Percentiles rank a stretch among this genome's conserved stretches.
Conservation (phyloP, 2,888 invertebrate genomes). For the Gonocerus acuteangulatus region DNA sequence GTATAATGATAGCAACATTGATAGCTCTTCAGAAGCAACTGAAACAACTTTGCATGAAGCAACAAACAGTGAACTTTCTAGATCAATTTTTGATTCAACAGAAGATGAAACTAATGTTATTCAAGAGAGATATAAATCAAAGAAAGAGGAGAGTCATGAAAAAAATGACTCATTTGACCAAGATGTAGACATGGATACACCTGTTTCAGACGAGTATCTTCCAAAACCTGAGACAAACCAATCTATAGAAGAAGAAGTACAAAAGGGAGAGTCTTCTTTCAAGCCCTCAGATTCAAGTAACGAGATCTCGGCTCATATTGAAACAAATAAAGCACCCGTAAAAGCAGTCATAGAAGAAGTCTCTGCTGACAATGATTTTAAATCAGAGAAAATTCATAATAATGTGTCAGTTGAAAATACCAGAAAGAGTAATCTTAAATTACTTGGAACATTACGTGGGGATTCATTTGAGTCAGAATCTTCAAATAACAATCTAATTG, state of each 20-base stretch:
- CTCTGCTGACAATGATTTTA: background rate
- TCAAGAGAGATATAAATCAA: too few species aligned
- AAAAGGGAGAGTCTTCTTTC: constrained; percentile 43
- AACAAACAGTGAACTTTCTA: background rate
- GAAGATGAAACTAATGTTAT: too few species aligned
- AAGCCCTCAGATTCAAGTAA: too few species aligned
- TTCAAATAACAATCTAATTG: constrained; percentile 18
- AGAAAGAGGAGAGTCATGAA: too few species aligned
- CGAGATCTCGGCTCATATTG: too few species aligned
- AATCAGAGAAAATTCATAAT: background rate
- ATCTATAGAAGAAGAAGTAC: constrained; percentile 39
- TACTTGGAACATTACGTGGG: constrained; percentile 1
- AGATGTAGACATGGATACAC: too few species aligned
- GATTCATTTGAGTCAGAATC: constrained; percentile 22
- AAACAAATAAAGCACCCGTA: too few species aligned
- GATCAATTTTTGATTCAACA: background rate
- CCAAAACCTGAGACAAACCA: constrained; percentile 40
- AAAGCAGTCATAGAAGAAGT: too few species aligned
- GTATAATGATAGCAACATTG: too few species aligned
- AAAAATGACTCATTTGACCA: too few species aligned
- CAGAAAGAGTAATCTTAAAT: background rate
- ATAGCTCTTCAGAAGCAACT: background rate
- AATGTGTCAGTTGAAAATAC: background rate
- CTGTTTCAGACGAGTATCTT: too few species aligned
- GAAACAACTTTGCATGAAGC: background rate